Evolutionary conservation across 2,113 vertebrate genomes (phyloP), one percentile per base, ranked within the genome.

Genomic region (Sarotherodon lohbergeri): DNA sequence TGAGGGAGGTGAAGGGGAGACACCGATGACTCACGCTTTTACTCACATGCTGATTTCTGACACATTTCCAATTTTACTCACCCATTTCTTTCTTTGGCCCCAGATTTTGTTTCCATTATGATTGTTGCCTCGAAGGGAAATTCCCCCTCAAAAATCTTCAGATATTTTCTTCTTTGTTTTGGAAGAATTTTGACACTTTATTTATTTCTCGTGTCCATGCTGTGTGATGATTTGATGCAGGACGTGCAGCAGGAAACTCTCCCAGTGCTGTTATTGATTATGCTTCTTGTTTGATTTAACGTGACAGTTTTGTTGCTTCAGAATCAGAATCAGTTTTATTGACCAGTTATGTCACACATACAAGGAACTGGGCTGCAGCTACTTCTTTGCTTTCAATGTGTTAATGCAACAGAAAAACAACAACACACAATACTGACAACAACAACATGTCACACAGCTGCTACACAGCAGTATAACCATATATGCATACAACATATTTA

Each of bases 11-110:
- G 61, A 43, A 27, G 86, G 85, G 86, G 89, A 84, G 84, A 89
- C 89, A 79, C 86, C 85, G 4, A 5, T 90, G 89, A 91, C 87
- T 90, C 89, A 90, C 34, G 2, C 2, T 10, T 81, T 66, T 34
- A 81, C 61, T 91, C 84, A 81, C 66, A 59, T 50, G 71, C 9
- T 43, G 11, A 79, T 73, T 39, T 89, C n/a, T 83, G 85, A 82
- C 85, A 59, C 41, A 48, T 61, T 16, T 88, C 86, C 29, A 4
- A 6, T 56, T 86, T 57, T 83, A 83, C 27, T 63, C 80, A 6
- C 9, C 71, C 43, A 11, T 87, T 84, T 86, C 55, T 80, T 14
- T 59, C 13, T 81, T 73, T 66, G 12, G 68, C 39, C 54, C 9
- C 80, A 83, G 68, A 50, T 32, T 68, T 32, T 9, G 22, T 56